A percentile compares a stretch with the other conserved stretches of the same genome.
phyloP scores from a whole-genome alignment of 92 coral and sea anemone genomes.

The Parazoanthus atlanticus region DNA sequence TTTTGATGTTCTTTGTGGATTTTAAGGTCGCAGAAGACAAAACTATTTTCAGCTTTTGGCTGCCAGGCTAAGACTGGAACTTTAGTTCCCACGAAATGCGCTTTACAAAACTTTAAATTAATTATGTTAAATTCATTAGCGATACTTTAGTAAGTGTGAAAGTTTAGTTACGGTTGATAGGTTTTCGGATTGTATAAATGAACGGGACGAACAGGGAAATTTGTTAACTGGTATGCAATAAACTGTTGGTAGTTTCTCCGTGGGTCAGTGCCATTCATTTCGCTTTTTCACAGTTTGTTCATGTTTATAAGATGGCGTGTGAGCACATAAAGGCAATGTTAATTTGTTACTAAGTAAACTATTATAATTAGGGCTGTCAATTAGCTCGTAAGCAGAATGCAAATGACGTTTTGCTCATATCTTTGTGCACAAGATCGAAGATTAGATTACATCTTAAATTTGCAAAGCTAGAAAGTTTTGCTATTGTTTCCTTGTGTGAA shows the following conservation, averaged over 20 bases:
- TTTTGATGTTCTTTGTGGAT: too few species aligned
- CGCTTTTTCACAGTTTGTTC: neutral
- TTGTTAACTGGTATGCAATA: too few species aligned
- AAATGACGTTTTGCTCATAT: slow-evolving; percentile 8
- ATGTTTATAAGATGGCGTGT: neutral
- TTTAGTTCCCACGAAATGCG: neutral
- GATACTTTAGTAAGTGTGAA: too few species aligned
- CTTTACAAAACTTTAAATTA: slow-evolving; percentile 7
- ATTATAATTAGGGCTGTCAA: slow-evolving; percentile 29
- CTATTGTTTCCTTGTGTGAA: neutral
- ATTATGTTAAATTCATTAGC: neutral
- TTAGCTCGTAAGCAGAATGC: slow-evolving; percentile 35
- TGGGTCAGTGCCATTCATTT: neutral
- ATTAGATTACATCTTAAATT: slow-evolving; percentile 14
- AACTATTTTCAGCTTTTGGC: neutral
- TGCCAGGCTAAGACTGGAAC: neutral
- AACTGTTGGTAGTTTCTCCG: neutral
- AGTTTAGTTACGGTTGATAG: slow-evolving; percentile 19
- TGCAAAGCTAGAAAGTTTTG: neutral
- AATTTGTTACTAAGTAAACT: slow-evolving; percentile 22
- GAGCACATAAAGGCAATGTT: neutral
- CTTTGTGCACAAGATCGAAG: neutral
- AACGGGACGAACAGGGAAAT: neutral
- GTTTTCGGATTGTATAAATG: neutral
- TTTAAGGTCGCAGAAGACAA: neutral